Evolutionary conservation across 2,113 vertebrate genomes (phyloP).

Genomic region (Pungitius pungitius): DNA sequence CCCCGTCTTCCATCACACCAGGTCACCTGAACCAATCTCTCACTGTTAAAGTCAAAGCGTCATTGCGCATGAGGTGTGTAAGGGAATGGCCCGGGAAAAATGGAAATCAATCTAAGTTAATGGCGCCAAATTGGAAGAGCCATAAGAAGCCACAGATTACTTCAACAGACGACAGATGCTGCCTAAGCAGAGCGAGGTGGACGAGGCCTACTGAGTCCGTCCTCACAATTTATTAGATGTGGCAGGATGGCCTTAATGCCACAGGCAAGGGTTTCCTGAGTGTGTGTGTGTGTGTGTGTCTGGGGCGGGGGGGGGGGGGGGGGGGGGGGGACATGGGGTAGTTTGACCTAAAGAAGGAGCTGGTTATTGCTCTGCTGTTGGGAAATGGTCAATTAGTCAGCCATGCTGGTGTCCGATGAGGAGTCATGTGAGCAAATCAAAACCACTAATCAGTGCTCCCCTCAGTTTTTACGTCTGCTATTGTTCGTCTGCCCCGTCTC

Average conservation of each 20-base stretch:
- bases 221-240: constrained; percentile 75
- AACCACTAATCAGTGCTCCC: constrained; percentile 38
- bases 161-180: constrained; percentile 63
- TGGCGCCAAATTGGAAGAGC: constrained; percentile 51
- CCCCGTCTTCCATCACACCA: background rate
- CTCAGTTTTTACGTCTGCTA: background rate
- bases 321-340: too few relatives aligned
- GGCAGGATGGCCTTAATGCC: constrained; percentile 77
- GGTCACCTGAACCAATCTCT: constrained; percentile 14
- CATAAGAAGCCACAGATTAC: constrained; percentile 59
- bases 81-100: background rate
- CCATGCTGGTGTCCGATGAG: constrained; percentile 44
- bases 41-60: constrained; percentile 9
- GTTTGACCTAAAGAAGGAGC: constrained; percentile 30
- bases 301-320: too few relatives aligned
- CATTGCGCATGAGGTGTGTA: constrained; percentile 3
- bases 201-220: constrained; percentile 71
- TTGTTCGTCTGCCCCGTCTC: background rate
- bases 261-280: constrained; percentile 40
- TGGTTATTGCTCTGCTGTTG: constrained; percentile 34
- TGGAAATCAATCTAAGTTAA: constrained; percentile 38
- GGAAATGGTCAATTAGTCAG: constrained; percentile 62
- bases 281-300: constrained; percentile 26
- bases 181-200: constrained; percentile 64
- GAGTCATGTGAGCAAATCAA: constrained; percentile 23